A percentile compares a stretch with the other conserved stretches of the same genome.
Conservation (phyloP, 1,140 invertebrate species). For the Apocrypta bakeri region DNA sequence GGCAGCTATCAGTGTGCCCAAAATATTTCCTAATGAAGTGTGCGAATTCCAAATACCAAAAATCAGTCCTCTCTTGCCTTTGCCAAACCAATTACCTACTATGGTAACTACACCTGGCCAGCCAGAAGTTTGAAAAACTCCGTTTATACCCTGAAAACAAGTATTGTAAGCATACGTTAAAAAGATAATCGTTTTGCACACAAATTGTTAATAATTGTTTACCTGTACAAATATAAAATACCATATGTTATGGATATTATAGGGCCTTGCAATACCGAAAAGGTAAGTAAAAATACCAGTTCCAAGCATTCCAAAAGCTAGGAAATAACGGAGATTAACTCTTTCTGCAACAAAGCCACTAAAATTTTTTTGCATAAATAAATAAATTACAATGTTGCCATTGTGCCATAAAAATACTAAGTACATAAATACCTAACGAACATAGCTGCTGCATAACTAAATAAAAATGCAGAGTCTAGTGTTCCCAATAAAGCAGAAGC, state of each 20-base stretch:
- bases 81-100: slow-evolving; percentile 97
- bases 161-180: no score
- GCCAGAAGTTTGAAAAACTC: slow-evolving; percentile 92
- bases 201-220: slow-evolving; percentile 28
- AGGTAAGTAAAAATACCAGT: slow-evolving; percentile 91
- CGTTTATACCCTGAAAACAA: slow-evolving; percentile 81
- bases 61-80: slow-evolving; percentile 91
- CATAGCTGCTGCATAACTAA: slow-evolving; percentile 95
- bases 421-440: slow-evolving; percentile 82
- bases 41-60: slow-evolving; percentile 98
- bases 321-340: slow-evolving; percentile 92
- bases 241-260: slow-evolving; percentile 87
- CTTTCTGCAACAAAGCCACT: slow-evolving; percentile 94
- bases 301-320: slow-evolving; percentile 91
- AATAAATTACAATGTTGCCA: slow-evolving; percentile 7
- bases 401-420: background rate
- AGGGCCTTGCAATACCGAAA: slow-evolving; percentile 91
- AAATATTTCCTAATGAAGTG: slow-evolving; percentile 95
- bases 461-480: slow-evolving; percentile 94
- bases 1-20: slow-evolving; percentile 89
- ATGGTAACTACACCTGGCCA: slow-evolving; percentile 95
- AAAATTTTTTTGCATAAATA: slow-evolving; percentile 44
- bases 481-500: slow-evolving; percentile 88
- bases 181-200: background rate
- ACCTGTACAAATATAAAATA: slow-evolving; percentile 94